phyloP scores from a whole-genome alignment of 2,113 vertebrate genomes.

The Numida meleagris region DNA sequence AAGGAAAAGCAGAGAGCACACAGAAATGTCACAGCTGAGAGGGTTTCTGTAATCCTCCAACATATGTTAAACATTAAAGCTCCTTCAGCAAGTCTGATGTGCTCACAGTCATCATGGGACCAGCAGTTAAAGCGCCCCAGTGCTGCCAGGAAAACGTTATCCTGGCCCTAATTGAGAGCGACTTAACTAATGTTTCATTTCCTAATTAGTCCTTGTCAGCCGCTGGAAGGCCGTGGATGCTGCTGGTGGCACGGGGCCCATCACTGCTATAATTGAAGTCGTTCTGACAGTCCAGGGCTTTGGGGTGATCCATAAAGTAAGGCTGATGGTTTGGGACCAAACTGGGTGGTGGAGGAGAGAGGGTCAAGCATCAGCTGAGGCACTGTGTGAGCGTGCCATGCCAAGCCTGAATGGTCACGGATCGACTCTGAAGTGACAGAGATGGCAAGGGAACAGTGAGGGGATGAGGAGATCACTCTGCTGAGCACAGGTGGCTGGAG shows the following conservation, averaged over 20 bases:
- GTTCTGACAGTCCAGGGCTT: slow-evolving; percentile 63
- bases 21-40: slow-evolving; percentile 75
- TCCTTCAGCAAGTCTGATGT: slow-evolving; percentile 72
- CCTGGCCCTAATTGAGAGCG: slow-evolving; percentile 76
- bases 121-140: slow-evolving; percentile 69
- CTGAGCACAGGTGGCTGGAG: background rate
- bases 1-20: slow-evolving; percentile 58
- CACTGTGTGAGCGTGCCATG: background rate
- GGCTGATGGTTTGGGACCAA: slow-evolving; percentile 40
- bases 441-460: background rate
- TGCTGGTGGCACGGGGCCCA: slow-evolving; percentile 67
- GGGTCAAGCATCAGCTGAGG: slow-evolving; percentile 13
- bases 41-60: slow-evolving; percentile 70
- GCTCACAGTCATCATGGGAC: slow-evolving; percentile 69
- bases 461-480: background rate
- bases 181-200: slow-evolving; percentile 80
- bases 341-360: slow-evolving; percentile 16
- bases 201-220: slow-evolving; percentile 78
- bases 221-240: slow-evolving; percentile 63
- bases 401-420: background rate
- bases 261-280: slow-evolving; percentile 67
- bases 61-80: slow-evolving; percentile 76
- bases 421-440: background rate
- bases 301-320: slow-evolving; percentile 53
- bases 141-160: slow-evolving; percentile 75